These are phyloP conservation scores for Pantherophis alleghaniensis DNA, from an alignment of 2,797 vertebrate species.

Conservation along the genomic window DNA sequence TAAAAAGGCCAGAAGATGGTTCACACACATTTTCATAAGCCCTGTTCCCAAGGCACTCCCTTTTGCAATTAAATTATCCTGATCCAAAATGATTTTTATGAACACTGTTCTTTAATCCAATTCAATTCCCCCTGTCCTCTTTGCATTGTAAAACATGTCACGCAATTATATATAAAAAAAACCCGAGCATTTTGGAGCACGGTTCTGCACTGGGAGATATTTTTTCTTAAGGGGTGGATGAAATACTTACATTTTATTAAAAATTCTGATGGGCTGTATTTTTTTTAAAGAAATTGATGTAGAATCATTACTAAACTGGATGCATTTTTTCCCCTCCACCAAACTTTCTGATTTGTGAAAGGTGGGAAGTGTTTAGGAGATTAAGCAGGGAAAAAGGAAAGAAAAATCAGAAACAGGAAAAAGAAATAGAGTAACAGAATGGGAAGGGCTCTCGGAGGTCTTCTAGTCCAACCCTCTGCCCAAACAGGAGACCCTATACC, in stretches of 20 bases:
- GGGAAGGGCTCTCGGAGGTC: background rate
- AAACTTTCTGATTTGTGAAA: background rate
- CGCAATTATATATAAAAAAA: background rate
- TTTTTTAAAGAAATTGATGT: background rate
- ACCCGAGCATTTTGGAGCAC: background rate
- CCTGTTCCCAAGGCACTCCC: background rate
- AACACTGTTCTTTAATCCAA: background rate
- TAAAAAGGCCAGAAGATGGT: background rate
- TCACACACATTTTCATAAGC: background rate
- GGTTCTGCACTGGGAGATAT: background rate
- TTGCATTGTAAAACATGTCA: background rate
- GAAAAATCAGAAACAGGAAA: background rate
- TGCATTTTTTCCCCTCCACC: background rate
- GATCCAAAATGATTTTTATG: background rate
- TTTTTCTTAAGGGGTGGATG: background rate
- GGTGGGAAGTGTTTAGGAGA: background rate
- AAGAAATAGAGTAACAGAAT: background rate
- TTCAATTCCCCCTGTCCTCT: background rate
- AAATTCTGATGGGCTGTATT: background rate
- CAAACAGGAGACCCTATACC: background rate
- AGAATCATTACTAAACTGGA: background rate
- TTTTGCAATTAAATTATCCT: background rate
- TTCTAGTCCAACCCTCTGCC: background rate
- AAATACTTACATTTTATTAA: background rate
- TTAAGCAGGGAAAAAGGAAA: background rate